A percentile compares a stretch with the other conserved stretches of the same genome.
Conservation (phyloP, 1,140 invertebrate species). For the Acromyrmex echinatior region DNA sequence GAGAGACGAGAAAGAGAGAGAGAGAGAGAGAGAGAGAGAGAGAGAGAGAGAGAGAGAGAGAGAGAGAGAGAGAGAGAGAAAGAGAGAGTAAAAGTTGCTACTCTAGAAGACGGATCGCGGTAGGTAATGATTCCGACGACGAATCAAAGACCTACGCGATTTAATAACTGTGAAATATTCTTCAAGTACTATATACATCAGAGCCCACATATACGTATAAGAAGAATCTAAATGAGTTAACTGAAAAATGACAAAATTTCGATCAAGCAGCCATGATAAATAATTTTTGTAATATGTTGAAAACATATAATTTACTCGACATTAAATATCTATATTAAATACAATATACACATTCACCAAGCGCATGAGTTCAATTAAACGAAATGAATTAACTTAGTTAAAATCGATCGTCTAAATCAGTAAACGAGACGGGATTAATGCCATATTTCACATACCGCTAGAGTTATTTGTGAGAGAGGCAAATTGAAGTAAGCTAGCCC, state of each 20-base stretch:
- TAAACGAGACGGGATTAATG: slow-evolving; percentile 70
- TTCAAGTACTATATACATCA: not conserved
- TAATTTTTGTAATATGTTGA: not conserved
- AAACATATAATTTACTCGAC: not conserved
- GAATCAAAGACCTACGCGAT: slow-evolving; percentile 61
- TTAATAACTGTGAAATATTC: slow-evolving; percentile 29
- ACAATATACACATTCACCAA: not conserved
- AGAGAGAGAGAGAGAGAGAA: slow-evolving; percentile 33
- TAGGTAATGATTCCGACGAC: slow-evolving; percentile 77
- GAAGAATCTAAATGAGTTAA: not conserved
- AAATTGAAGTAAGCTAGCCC: slow-evolving; percentile 47
- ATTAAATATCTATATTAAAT: slow-evolving; percentile 7
- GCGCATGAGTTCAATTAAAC: slow-evolving; percentile 60
- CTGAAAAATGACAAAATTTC: not conserved
- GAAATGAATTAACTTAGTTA: slow-evolving; percentile 66
- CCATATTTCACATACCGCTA: slow-evolving; percentile 67
- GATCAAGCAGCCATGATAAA: not conserved
- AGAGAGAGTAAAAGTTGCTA: slow-evolving; percentile 75
- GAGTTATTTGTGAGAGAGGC: slow-evolving; percentile 63
- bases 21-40: slow-evolving; percentile 57
- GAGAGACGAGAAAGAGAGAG: slow-evolving; percentile 34
- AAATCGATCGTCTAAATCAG: slow-evolving; percentile 72
- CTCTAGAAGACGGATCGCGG: slow-evolving; percentile 80
- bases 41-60: slow-evolving; percentile 50
- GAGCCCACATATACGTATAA: not conserved